Evolutionary conservation across 2,888 invertebrate species (phyloP), one percentile per base, ranked within the genome.

Genomic region (Rhagonycha fulva): DNA sequence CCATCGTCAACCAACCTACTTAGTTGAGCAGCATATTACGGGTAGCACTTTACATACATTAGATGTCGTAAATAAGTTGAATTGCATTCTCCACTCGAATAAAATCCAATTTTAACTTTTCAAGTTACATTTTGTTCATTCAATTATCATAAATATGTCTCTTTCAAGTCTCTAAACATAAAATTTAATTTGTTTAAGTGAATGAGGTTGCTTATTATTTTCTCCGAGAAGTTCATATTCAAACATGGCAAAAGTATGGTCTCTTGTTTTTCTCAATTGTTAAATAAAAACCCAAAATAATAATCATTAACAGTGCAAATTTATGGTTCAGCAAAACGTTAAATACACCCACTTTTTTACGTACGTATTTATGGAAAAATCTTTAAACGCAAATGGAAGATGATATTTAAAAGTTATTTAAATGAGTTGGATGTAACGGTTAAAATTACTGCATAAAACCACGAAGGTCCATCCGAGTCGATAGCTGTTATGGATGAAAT

Each of bases 121-220:
- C 86, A 80, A 83, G 85, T 85, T 85, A 85, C 86, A 84, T 87
- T 86, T 86, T 86, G 85, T 85, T 85, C 84, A 83, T 87, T 86
- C 86, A 87, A 87, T 87, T 87, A 87, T 84, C 87, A 87, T 87
- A 87, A 87, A 87, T 82, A 87, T 87, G 87, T 86, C 87, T 77
- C 71, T 84, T 81, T 84, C 84, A 83, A 83, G 85, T 84, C 81
- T 80, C 80, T 80, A 70, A 79, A 80, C 84, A 84, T 87, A 86
- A 86, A 86, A 86, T 86, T 87, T 85, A 86, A 87, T 87, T 86
- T 85, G 85, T 85, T 86, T 83, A 83, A 84, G 84, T 82, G 84
- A 84, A 83, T 81, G 81, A 79, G 81, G 83, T 82, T 82, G 84
- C 84, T 84, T 84, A 82, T 81, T 76, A 76, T 68, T 63, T 62